Conservation (phyloP, 2,797 vertebrate species). For the Aldrovandia affinis region DNA sequence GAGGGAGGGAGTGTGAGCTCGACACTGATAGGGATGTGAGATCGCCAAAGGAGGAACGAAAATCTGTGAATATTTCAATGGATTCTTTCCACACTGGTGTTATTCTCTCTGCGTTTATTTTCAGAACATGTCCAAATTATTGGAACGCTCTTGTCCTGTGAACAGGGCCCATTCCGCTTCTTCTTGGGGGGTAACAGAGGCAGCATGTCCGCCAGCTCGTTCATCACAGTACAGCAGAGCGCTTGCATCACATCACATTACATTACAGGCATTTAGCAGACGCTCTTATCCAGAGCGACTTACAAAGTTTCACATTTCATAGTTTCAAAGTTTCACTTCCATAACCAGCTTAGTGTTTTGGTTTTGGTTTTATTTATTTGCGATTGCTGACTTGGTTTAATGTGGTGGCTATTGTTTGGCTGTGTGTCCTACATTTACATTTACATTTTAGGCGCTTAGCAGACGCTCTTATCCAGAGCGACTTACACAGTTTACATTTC, state of each 20-base stretch:
- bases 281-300: no score
- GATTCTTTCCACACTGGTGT: not conserved
- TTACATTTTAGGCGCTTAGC: no score
- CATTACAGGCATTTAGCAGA: no score
- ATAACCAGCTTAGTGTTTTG: slow-evolving; percentile 6
- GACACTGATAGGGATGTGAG: not conserved
- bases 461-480: no score
- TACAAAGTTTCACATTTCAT: no score
- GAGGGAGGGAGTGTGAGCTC: not conserved
- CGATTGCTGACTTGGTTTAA: slow-evolving; percentile 26
- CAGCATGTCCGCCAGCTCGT: not conserved
- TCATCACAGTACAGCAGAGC: not conserved
- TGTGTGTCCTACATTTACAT: no score
- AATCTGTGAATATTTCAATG: not conserved
- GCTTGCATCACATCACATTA: no score
- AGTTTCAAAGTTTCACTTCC: no score
- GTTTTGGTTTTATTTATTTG: slow-evolving; percentile 3
- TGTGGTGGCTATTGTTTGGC: not conserved
- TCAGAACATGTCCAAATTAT: not conserved
- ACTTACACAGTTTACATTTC: no score
- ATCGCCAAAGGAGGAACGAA: not conserved
- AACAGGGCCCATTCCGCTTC: not conserved
- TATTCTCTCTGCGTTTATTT: slow-evolving; percentile 1
- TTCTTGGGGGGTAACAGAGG: not conserved
- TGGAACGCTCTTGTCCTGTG: not conserved